phyloP scores from a whole-genome alignment of 2,797 vertebrate species.

The Anguilla megastoma region DNA sequence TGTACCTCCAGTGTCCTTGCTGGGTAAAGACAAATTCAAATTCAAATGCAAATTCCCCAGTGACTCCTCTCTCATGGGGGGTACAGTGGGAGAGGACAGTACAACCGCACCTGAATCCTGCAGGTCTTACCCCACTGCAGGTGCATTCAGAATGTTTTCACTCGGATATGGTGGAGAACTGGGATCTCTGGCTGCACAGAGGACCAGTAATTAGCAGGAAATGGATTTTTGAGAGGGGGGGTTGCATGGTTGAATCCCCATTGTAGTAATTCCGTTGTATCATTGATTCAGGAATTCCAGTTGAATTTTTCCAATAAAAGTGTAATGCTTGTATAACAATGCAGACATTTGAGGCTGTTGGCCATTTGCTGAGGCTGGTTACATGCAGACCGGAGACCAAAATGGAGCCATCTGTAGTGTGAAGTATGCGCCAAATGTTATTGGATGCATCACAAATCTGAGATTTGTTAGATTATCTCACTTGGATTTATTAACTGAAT shows the following conservation, averaged over 20 bases:
- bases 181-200: neutral
- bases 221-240: neutral
- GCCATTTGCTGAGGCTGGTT: neutral
- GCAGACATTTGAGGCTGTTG: neutral
- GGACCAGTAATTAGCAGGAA: neutral
- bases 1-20: slow-evolving; percentile 27
- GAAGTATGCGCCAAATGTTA: neutral
- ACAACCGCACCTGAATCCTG: neutral
- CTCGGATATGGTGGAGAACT: neutral
- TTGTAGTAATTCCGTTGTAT: neutral
- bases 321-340: neutral
- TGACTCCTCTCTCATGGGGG: slow-evolving; percentile 7
- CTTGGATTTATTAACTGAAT: neutral
- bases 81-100: neutral
- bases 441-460: neutral
- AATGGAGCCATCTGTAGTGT: neutral
- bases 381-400: neutral
- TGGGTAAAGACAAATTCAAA: slow-evolving; percentile 8
- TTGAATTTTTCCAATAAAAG: neutral
- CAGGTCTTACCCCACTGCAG: neutral
- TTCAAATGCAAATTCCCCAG: slow-evolving; percentile 7
- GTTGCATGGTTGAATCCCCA: neutral
- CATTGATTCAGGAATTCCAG: slow-evolving; percentile 2
- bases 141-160: neutral
- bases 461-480: neutral